Evolutionary conservation across 2,797 vertebrate species (phyloP).

Genomic region (Sebastes matsubarae): DNA sequence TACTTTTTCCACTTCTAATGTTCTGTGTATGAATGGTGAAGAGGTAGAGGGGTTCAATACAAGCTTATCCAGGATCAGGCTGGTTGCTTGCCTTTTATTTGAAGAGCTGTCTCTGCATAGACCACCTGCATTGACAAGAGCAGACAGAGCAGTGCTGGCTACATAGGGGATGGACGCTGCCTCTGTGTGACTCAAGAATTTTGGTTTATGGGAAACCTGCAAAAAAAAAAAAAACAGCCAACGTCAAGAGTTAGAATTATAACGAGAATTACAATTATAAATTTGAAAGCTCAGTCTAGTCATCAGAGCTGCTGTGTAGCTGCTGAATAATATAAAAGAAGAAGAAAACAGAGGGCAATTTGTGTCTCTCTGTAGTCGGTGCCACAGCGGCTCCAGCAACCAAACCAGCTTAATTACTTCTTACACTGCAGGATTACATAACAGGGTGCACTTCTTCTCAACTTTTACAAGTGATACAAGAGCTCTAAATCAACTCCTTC

Average conservation of each 20-base stretch:
- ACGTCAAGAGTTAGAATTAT: neutral
- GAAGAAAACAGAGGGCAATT: conserved; percentile 40
- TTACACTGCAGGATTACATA: conserved; percentile 32
- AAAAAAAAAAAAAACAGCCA: conserved; percentile 9
- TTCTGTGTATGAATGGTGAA: neutral
- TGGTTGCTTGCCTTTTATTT: conserved; percentile 86
- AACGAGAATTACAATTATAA: neutral
- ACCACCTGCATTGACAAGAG: conserved; percentile 87
- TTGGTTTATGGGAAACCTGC: conserved; percentile 90
- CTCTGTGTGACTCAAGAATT: conserved; percentile 85
- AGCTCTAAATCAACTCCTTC: neutral
- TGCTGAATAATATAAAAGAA: conserved; percentile 20
- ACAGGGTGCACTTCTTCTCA: conserved; percentile 1
- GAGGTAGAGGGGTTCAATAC: conserved; percentile 53
- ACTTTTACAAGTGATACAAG: neutral
- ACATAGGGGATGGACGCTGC: conserved; percentile 93
- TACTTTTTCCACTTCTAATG: neutral
- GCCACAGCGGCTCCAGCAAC: conserved; percentile 26
- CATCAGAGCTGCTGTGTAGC: neutral
- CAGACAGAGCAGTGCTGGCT: conserved; percentile 89
- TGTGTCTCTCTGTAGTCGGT: conserved; percentile 46
- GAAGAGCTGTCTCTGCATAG: conserved; percentile 83
- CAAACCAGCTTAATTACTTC: conserved; percentile 46
- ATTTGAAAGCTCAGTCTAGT: neutral
- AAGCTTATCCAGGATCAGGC: conserved; percentile 66